Base-by-base conservation (phyloP, 2,797 vertebrate species). In the Ambastaia sidthimunki region DNA sequence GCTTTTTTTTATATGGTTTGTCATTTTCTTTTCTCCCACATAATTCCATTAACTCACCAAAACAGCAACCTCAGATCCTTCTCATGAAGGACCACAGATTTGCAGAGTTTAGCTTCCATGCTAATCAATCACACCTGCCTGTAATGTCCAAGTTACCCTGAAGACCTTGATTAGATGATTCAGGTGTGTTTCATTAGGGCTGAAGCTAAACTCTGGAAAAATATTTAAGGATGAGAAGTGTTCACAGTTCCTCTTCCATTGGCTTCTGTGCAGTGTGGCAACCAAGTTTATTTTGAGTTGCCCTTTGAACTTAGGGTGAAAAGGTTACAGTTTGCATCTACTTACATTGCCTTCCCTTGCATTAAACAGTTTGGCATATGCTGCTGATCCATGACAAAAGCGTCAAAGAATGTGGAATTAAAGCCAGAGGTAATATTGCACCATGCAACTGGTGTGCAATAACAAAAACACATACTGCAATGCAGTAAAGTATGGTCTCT, bases 371-470 rank as follows among this genome's bases (percentile, higher is more conserved):
- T 44, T 4, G 21, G 28, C 19, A 55, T 76, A 54, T 68, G 74
- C 11, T 15, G 37, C 18, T 67, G 54, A 68, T 28, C 52, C 41
- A 12, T 69, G 37, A 16, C 65, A 47, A 55, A 48, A 31, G 37
- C 34, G 59, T 76, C 74, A 76, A 76, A 76, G 63, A 57, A 10
- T 76, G 57, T 57, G 52, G 52, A 76, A 76, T 76, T 68, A 68
- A 76, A 69, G 52, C 65, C 52, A 47, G 52, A 68, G 65, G 65
- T 68, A 68, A 76, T 68, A 59, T 59, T 69, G 15, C 16, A 18
- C 28, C 55, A 70, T 60, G 76, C n/a, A 69, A 78, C 67, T 70
- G 12, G 41, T 74, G 31, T 74, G 70, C 55, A 78, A 66, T 60
- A 70, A 65, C n/a, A n/a, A 34, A 74, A 70, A 74, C 52, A 34